phyloP scores from a whole-genome alignment of 2,113 vertebrate species.

The Myotis lucifugus region DNA sequence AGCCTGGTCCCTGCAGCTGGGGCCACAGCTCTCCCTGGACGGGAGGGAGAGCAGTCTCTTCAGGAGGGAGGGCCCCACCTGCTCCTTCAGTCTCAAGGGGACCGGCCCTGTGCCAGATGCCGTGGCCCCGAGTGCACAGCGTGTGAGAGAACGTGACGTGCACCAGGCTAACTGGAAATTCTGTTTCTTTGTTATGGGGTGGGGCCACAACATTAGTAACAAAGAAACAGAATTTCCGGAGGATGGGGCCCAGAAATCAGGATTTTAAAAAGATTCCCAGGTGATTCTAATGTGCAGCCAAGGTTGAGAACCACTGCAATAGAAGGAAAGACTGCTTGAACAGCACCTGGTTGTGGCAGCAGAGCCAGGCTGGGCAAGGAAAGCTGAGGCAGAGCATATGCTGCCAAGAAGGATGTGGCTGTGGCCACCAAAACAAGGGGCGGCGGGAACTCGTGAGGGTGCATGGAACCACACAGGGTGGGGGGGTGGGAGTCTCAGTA shows the following conservation, averaged over 20 bases:
- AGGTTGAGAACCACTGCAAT: too few relatives aligned
- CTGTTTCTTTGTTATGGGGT: too few relatives aligned
- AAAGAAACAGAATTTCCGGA: too few relatives aligned
- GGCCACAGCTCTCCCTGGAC: neutral
- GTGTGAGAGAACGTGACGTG: neutral
- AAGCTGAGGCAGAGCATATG: neutral
- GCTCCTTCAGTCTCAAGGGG: neutral
- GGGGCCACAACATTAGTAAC: too few relatives aligned
- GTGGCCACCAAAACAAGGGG: neutral
- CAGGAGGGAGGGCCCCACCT: too few relatives aligned
- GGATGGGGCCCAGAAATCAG: too few relatives aligned
- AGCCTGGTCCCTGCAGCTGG: neutral
- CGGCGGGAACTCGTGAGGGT: neutral
- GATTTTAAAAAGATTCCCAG: too few relatives aligned
- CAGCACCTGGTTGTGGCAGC: neutral
- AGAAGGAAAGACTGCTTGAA: accelerated
- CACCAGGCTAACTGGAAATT: neutral
- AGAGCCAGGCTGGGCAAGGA: neutral
- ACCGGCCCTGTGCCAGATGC: neutral
- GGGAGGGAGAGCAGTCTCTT: too few relatives aligned
- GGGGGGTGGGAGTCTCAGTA: neutral
- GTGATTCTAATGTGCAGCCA: too few relatives aligned
- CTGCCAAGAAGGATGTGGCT: neutral
- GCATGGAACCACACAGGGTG: neutral
- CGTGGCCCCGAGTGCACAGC: neutral